Base-by-base conservation (phyloP, 2,797 vertebrate genomes). In the Alosa sapidissima region DNA sequence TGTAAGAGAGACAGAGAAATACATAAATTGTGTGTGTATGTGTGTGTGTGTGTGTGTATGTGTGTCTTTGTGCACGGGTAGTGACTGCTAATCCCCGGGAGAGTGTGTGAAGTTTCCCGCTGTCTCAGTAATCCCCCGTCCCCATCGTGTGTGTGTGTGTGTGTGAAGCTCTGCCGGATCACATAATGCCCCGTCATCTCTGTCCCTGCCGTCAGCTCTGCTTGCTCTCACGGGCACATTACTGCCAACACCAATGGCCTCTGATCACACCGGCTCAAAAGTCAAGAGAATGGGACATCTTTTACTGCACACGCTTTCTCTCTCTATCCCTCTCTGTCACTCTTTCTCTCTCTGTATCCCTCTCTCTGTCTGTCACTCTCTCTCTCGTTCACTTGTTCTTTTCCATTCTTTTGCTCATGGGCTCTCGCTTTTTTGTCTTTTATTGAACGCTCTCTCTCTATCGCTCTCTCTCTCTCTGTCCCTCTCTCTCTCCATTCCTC, bases 121-220 rank as follows among this genome's bases (percentile, higher is more conserved):
- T 75, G 68, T 45, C 33, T 14, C 68, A 45, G 36, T 45, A 75
- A 75, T 75, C 68, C 68, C 58, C 36, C 14, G 36, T 45, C 36
- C 16, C 68, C 36, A 75, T 75, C 14, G 68, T 75, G 68, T 72
- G 24, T 33, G 21, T 28, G 24, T 58, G 55, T 58, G 55, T 58
- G 55, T 58, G 55, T 21, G 55, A 14, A 75, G 68, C 45, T 75
- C 68, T 45, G 68, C 41, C 68, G 16, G 68, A 75, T 75, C 68
- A 36, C 68, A 75, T 75, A 75, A 75, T 75, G 68, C 33, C 33
- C 68, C 68, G 36, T 75, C 68, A 75, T 75, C 36, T 75, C 68
- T 75, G 36, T 13, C 68, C 68, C 68, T 75, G 68, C 5, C 36
- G 33, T 45, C 68, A 75, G 33, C 68, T 16, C 28, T 19, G 36